A percentile compares a stretch with the other conserved stretches of the same genome.
These are phyloP conservation scores for Elymnias hypermnestra DNA, from an alignment of 1,140 invertebrate species.

Conservation along the genomic window DNA sequence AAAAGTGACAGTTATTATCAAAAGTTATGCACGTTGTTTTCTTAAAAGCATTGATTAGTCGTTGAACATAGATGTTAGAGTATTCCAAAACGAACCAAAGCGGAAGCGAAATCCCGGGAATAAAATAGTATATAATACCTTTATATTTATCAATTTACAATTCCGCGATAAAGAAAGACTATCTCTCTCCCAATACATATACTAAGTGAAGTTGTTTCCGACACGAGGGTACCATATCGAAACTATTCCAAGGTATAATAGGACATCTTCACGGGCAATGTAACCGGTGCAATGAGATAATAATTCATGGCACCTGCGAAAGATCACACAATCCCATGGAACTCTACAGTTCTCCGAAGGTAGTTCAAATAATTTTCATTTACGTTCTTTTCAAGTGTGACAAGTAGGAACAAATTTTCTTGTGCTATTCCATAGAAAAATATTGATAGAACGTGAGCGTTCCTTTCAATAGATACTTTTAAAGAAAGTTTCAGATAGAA, in stretches of 20 bases:
- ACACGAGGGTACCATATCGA: constrained; percentile 8
- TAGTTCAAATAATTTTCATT: constrained; percentile 19
- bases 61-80: no score
- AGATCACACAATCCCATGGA: constrained; percentile 19
- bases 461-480: neutral
- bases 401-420: constrained; percentile 7
- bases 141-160: no score
- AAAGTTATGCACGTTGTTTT: no score
- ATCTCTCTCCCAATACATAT: no score
- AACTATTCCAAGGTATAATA: constrained; percentile 20
- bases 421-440: constrained; percentile 7
- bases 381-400: constrained; percentile 10
- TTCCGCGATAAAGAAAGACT: no score
- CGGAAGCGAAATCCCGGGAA: no score
- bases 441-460: constrained; percentile 7
- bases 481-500: no score
- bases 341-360: constrained; percentile 13
- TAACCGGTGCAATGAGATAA: constrained; percentile 18
- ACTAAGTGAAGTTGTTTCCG: no score
- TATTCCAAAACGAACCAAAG: no score
- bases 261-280: constrained; percentile 19
- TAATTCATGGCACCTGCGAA: constrained; percentile 24
- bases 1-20: no score
- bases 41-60: no score
- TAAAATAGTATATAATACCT: no score